Conservation (phyloP, 2,113 vertebrate species). For the Fregata magnificens region DNA sequence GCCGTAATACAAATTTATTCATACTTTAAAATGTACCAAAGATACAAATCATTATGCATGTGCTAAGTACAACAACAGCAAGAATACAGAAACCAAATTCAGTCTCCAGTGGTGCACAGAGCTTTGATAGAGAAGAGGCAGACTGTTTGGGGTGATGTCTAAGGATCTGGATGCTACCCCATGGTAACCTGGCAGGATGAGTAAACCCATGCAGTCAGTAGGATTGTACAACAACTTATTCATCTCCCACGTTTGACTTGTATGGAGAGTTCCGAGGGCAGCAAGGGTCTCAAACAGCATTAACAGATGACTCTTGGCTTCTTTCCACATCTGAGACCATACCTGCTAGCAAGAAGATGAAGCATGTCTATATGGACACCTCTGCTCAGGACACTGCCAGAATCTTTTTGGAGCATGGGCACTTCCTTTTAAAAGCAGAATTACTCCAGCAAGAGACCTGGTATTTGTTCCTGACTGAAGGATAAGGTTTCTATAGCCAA, state of each 20-base stretch:
- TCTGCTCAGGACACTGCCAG: not conserved
- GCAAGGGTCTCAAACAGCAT: not conserved
- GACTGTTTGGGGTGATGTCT: not conserved
- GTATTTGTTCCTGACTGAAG: not conserved
- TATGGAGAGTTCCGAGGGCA: not conserved
- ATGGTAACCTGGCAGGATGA: not conserved
- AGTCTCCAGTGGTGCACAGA: not conserved
- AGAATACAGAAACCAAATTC: not conserved
- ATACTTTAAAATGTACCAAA: not conserved
- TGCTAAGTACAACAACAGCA: not conserved
- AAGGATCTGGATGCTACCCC: not conserved
- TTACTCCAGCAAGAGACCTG: not conserved
- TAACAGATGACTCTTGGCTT: not conserved
- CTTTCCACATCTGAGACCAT: not conserved
- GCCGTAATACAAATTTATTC: not conserved
- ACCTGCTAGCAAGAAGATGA: not conserved
- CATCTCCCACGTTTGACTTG: not conserved
- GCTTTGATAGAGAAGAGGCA: not conserved
- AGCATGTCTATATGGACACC: not conserved
- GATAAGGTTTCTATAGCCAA: not conserved
- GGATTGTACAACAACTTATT: not conserved
- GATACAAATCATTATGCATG: not conserved
- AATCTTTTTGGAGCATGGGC: not conserved
- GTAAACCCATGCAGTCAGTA: not conserved
- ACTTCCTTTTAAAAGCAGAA: not conserved